Evolutionary conservation across 2,113 vertebrate genomes (phyloP).

Genomic region (Paedocypris sp.): DNA sequence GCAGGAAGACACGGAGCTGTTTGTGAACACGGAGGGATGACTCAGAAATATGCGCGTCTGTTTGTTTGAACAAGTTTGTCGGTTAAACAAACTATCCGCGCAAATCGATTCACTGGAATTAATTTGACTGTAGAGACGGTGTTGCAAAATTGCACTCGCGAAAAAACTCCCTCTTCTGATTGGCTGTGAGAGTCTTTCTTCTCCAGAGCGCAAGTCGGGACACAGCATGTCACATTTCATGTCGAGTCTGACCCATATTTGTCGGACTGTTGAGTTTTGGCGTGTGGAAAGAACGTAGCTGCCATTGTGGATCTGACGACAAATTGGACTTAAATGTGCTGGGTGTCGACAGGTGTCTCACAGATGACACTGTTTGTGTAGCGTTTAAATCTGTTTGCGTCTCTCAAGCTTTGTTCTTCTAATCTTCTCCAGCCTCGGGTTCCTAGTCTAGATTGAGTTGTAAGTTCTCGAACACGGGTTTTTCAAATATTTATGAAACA

Average conservation of each 20-base stretch:
- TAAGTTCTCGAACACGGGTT: no score
- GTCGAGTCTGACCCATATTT: background rate
- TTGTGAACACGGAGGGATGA: background rate
- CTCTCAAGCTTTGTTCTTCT: no score
- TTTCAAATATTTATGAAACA: no score
- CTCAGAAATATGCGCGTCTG: background rate
- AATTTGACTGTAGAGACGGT: no score
- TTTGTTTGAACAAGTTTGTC: slow-evolving; percentile 1
- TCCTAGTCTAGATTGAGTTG: no score
- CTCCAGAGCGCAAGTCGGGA: background rate
- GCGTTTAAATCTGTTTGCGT: slow-evolving; percentile 47
- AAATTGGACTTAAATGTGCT: background rate
- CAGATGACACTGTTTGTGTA: slow-evolving; percentile 33
- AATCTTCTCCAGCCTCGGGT: slow-evolving; percentile 18
- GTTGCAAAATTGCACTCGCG: no score
- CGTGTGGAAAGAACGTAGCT: background rate
- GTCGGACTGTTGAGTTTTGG: background rate
- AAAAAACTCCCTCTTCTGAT: no score
- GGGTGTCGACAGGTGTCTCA: slow-evolving; percentile 21
- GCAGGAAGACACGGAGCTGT: background rate
- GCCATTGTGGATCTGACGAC: background rate
- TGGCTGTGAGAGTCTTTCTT: background rate
- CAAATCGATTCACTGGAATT: background rate
- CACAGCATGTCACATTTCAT: background rate
- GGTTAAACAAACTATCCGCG: background rate